phyloP scores from a whole-genome alignment of 2,113 vertebrate genomes.

The Chloropsis hardwickii region DNA sequence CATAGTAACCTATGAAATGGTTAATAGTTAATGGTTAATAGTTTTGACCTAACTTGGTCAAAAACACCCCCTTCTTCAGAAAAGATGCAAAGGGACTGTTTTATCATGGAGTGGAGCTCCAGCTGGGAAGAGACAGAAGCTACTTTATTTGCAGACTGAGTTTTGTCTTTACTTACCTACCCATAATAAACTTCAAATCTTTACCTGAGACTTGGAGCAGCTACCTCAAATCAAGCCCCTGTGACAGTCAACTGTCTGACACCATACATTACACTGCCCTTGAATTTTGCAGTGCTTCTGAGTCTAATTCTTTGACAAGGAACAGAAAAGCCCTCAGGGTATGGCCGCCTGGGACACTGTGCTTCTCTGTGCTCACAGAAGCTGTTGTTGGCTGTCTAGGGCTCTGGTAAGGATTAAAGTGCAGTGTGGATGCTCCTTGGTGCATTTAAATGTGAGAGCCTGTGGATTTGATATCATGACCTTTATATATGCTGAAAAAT shows the following conservation, averaged over 20 bases:
- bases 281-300: neutral
- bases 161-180: neutral
- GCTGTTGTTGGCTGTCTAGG: neutral
- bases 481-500: neutral
- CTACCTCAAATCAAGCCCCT: neutral
- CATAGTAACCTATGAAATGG: neutral
- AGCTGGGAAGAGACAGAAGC: neutral
- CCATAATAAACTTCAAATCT: neutral
- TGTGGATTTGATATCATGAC: neutral
- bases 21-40: too few relatives aligned
- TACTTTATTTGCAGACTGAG: neutral
- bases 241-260: neutral
- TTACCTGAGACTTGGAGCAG: neutral
- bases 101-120: fast-evolving
- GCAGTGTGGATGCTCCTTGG: neutral
- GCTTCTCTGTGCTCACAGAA: neutral
- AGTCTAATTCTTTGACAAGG: neutral
- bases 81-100: neutral
- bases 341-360: neutral
- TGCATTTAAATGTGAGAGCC: neutral
- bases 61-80: neutral
- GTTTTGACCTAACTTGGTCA: too few relatives aligned
- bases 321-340: neutral
- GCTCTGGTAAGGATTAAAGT: neutral
- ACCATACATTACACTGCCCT: neutral